Evolutionary conservation across 2,797 vertebrate genomes (phyloP).

Genomic region (Acanthiza pusilla): DNA sequence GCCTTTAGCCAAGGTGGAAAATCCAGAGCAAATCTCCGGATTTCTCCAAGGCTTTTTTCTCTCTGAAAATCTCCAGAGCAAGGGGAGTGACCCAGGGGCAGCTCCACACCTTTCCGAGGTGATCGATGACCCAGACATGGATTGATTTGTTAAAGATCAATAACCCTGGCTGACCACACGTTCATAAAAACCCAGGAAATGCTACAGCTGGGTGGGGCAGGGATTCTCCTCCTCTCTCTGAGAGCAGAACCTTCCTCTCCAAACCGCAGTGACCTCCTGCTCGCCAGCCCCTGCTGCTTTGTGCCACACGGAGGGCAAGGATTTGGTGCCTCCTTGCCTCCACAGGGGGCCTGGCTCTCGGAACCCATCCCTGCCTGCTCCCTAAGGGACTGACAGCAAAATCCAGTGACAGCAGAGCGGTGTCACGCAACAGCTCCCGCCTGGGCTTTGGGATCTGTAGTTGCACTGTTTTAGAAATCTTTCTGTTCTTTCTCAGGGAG

Average conservation of each 20-base stretch:
- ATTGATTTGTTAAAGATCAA: not conserved
- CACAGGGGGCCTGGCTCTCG: not conserved
- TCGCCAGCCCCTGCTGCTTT: not conserved
- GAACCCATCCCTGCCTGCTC: not conserved
- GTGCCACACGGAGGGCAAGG: rapidly evolving
- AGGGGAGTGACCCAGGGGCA: not conserved
- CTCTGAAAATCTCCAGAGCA: not conserved
- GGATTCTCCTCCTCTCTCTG: not conserved
- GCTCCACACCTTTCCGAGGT: rapidly evolving
- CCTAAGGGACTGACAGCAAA: not conserved
- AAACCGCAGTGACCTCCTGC: not conserved
- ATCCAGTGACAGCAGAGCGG: not conserved
- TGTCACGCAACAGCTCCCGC: rapidly evolving
- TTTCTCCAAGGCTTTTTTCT: too few relatives aligned
- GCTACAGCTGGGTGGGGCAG: not conserved
- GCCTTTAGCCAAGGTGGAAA: not conserved
- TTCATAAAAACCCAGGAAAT: not conserved
- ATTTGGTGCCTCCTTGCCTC: not conserved
- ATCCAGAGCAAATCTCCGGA: not conserved
- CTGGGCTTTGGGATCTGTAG: not conserved
- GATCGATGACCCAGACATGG: not conserved
- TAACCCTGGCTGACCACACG: not conserved
- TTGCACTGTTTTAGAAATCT: too few relatives aligned
- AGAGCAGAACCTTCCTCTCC: not conserved
- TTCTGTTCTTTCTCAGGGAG: too few relatives aligned